phyloP scores from a whole-genome alignment of 2,888 invertebrate species.

The Mythimna vitellina region DNA sequence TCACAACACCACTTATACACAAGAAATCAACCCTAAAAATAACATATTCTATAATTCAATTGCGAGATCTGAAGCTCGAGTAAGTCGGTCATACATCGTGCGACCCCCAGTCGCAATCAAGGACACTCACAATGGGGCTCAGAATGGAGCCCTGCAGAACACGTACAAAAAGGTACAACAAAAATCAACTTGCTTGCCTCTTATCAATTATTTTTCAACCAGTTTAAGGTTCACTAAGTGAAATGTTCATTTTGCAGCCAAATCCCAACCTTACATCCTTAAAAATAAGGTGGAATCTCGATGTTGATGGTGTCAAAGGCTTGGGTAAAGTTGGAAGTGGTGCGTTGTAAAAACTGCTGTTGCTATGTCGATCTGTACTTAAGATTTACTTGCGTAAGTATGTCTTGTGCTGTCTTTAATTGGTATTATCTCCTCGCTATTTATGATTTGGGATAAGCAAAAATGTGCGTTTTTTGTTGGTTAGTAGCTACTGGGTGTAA shows the following conservation, averaged over 20 bases:
- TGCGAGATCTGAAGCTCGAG: slow-evolving; percentile 29
- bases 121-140: slow-evolving; percentile 59
- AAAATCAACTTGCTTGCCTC: slow-evolving; percentile 69
- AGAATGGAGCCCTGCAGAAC: slow-evolving; percentile 64
- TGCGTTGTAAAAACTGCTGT: slow-evolving; percentile 68
- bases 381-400: slow-evolving; percentile 48
- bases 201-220: slow-evolving; percentile 77
- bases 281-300: slow-evolving; percentile 56
- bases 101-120: slow-evolving; percentile 58
- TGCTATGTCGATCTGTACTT: slow-evolving; percentile 62
- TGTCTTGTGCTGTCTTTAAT: slow-evolving; percentile 52
- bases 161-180: slow-evolving; percentile 63
- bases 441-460: slow-evolving; percentile 52
- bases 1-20: slow-evolving; percentile 15
- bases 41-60: slow-evolving; percentile 44
- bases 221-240: slow-evolving; percentile 70
- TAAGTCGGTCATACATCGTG: slow-evolving; percentile 60
- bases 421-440: slow-evolving; percentile 54
- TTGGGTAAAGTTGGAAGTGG: slow-evolving; percentile 77
- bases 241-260: slow-evolving; percentile 38
- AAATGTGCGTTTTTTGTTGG: not conserved
- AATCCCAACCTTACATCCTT: slow-evolving; percentile 11
- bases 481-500: slow-evolving; percentile 14
- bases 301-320: slow-evolving; percentile 69
- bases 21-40: slow-evolving; percentile 26